These are phyloP conservation scores for Diphyllodes magnificus DNA, from an alignment of 2,113 vertebrate species.

Conservation along the genomic window DNA sequence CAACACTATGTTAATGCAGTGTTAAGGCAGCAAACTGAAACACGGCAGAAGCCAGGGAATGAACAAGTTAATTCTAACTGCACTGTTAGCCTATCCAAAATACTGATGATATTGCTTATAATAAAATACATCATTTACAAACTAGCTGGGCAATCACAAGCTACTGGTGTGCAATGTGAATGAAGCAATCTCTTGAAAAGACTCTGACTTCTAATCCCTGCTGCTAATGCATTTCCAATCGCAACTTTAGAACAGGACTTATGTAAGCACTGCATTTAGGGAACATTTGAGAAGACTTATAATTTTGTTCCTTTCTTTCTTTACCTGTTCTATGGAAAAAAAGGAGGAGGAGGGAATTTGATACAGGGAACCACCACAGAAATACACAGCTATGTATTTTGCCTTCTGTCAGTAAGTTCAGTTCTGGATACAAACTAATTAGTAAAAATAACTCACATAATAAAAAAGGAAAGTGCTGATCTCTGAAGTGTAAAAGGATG, in stretches of 20 bases:
- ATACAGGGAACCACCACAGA: neutral
- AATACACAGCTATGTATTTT: neutral
- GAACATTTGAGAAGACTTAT: neutral
- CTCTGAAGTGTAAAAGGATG: neutral
- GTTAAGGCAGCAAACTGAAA: neutral
- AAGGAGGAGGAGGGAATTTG: neutral
- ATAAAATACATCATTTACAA: neutral
- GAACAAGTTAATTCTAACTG: neutral
- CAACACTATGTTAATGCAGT: neutral
- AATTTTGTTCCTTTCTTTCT: neutral
- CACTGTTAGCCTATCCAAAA: neutral
- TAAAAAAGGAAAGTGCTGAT: neutral
- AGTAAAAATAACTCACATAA: neutral
- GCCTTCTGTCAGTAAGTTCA: neutral
- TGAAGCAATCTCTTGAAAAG: neutral
- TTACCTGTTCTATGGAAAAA: neutral
- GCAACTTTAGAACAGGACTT: neutral
- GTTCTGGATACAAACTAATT: neutral
- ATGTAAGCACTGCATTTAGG: neutral
- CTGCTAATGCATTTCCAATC: conserved; percentile 24
- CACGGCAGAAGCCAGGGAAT: neutral
- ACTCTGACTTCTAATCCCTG: neutral
- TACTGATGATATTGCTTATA: neutral
- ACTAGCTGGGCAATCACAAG: neutral
- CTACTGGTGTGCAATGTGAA: neutral